Conservation (phyloP, 35 echinoderm and acorn worm genomes). For the Lytechinus variegatus region DNA sequence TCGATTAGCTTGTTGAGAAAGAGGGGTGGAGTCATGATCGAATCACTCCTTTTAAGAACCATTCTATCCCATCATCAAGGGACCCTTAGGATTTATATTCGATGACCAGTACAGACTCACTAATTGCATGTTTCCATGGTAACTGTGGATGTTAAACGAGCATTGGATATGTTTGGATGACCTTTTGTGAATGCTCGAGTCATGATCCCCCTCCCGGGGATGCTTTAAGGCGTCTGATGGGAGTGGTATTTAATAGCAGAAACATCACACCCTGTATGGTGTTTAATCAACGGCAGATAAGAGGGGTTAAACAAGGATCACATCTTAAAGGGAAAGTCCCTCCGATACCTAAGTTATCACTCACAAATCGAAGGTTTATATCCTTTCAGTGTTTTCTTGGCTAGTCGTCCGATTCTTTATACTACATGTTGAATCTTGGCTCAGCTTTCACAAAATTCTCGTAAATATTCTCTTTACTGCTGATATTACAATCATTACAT, state of each 20-base stretch:
- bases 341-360: too few species aligned
- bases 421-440: too few species aligned
- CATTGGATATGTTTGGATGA: background rate
- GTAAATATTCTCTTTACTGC: too few species aligned
- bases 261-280: background rate
- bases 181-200: background rate
- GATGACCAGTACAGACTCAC: background rate
- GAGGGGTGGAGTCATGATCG: background rate
- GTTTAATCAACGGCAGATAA: background rate
- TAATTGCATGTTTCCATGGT: background rate
- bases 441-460: too few species aligned
- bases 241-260: conserved; percentile 19
- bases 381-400: too few species aligned
- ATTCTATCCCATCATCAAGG: background rate
- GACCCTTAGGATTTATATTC: background rate
- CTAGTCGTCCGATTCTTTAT: too few species aligned
- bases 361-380: too few species aligned
- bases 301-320: background rate
- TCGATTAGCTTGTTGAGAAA: background rate
- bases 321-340: background rate
- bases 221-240: background rate
- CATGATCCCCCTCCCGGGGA: background rate
- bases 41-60: background rate
- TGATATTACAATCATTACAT: too few species aligned
- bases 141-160: background rate